Conservation (phyloP, 2,113 vertebrate species). For the Lutjanus erythropterus region DNA sequence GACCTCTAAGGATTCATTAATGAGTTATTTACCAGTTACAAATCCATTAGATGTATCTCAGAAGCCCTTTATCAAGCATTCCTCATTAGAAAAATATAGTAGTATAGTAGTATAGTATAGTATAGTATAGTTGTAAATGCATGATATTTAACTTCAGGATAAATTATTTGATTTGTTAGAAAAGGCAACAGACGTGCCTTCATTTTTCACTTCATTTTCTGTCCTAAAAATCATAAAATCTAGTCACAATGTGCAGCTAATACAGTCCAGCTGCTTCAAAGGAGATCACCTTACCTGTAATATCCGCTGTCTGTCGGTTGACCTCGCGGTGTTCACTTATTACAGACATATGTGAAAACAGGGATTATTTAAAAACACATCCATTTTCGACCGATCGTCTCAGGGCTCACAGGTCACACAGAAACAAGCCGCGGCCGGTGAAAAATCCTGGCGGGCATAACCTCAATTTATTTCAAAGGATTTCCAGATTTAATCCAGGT, state of each 20-base stretch:
- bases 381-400: neutral
- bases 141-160: neutral
- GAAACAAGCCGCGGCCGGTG: constrained; percentile 3
- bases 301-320: constrained; percentile 37
- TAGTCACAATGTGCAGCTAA: constrained; percentile 16
- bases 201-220: neutral
- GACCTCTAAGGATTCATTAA: neutral
- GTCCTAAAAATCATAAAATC: constrained; percentile 9
- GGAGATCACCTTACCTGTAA: constrained; percentile 35
- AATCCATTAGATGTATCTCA: neutral
- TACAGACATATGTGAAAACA: constrained; percentile 34
- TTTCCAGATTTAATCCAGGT: constrained; percentile 54
- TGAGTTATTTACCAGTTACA: neutral
- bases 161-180: constrained; percentile 19
- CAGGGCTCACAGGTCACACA: neutral
- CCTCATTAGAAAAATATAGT: neutral
- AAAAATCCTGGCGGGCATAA: constrained; percentile 16
- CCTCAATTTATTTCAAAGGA: constrained; percentile 45
- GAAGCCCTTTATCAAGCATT: neutral
- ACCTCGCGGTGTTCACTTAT: constrained; percentile 27
- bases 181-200: neutral
- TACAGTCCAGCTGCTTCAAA: constrained; percentile 43
- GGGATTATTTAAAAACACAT: constrained; percentile 21
- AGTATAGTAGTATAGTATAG: too few species aligned
- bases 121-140: neutral